Base-by-base conservation (phyloP, 2,888 invertebrate genomes). In the Sarcophaga caerulescens region DNA sequence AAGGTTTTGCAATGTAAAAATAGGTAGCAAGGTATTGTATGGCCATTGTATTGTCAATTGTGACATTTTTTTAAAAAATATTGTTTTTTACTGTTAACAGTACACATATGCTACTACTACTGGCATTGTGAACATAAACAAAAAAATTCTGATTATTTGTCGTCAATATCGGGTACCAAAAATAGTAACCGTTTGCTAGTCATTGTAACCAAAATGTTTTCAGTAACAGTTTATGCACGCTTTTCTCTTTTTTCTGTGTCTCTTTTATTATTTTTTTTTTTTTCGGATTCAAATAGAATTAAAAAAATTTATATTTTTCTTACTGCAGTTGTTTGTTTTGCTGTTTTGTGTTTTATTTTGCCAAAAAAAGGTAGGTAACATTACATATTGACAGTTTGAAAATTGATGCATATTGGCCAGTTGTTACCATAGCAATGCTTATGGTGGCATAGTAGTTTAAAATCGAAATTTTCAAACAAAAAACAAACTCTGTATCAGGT, bases 361-460 rank as follows among this genome's bases (percentile, higher is more conserved):
- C 35, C 35, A 6, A 25, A 25, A 25, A 25, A 25, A 35, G 35
- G 35, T 1, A 35, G 44, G 63, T 35, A 71, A 62, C 66, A 82
- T 62, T 74, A 65, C 10, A 52, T 74, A 83, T 81, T 81, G 83
- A 81, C 83, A 81, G 69, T 59, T 81, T 10, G 35, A 74, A 84
- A 81, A 86, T 83, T 76, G 71, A 80, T 80, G 76, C 66, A 83
- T 60, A 57, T 68, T 82, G 70, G 1, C 12, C 11, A 70, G 17
- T 5, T 52, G 52, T 17, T 52, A 14, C 14, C 52, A 52, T 12
- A 52, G 52, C 12, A 52, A 17, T 52, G 52, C 12, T 5, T 52
- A 17, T 12, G 2, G 17, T 1, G 52, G 35, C 35, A 8, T 35
- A 35, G 35, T 35, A 35, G 35, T 35, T 35, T 35, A 35, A 35